A percentile compares a stretch with the other conserved stretches of the same genome.
phyloP scores from a whole-genome alignment of 1,140 invertebrate species.

The Mizuhopecten yessoensis region DNA sequence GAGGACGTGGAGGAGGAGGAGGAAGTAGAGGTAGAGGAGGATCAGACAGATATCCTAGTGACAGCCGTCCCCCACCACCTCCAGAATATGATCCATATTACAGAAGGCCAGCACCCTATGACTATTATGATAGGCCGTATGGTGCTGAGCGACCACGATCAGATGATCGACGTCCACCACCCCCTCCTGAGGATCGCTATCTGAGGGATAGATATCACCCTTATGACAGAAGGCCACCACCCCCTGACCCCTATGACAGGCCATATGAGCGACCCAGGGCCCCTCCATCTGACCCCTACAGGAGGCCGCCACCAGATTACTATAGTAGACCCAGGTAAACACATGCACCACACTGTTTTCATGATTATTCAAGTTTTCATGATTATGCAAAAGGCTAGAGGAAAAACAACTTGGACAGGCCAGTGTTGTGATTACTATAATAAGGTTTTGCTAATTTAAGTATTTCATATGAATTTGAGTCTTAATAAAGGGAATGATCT shows the following conservation, averaged over 20 bases:
- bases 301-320: constrained; percentile 63
- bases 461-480: constrained; percentile 60
- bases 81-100: constrained; percentile 65
- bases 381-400: constrained; percentile 14
- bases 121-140: constrained; percentile 62
- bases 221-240: constrained; percentile 62
- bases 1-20: constrained; percentile 59
- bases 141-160: constrained; percentile 41
- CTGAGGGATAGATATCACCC: constrained; percentile 38
- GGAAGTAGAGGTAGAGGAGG: constrained; percentile 61
- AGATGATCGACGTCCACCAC: constrained; percentile 47
- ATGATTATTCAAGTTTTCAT: constrained; percentile 46
- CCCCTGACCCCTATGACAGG: constrained; percentile 63
- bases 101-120: constrained; percentile 64
- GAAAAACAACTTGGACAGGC: constrained; percentile 34
- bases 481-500: no score
- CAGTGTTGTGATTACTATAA: background rate
- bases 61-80: background rate
- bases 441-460: constrained; percentile 50
- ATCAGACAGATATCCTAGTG: constrained; percentile 54
- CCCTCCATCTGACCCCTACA: constrained; percentile 57
- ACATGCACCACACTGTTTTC: background rate
- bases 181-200: constrained; percentile 43
- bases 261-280: constrained; percentile 64
- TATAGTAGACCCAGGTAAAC: constrained; percentile 62